Evolutionary conservation across 2,888 invertebrate species (phyloP).

Genomic region (Hartigia nigra): DNA sequence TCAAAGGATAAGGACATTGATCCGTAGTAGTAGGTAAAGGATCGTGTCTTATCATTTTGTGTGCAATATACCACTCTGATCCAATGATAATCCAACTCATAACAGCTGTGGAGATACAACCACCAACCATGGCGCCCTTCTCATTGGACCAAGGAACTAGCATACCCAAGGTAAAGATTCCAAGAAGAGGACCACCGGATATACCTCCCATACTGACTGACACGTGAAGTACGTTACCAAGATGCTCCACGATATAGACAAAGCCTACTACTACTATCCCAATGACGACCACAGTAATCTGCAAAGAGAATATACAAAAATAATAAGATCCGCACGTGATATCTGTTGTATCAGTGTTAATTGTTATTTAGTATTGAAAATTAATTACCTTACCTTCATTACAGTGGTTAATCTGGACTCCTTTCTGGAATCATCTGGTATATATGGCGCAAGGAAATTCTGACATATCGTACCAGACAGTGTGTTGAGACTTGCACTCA

Average conservation of each 20-base stretch:
- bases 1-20: slow-evolving; percentile 41
- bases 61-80: slow-evolving; percentile 45
- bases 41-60: slow-evolving; percentile 35
- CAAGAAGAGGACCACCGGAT: slow-evolving; percentile 76
- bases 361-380: background rate
- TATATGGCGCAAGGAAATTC: slow-evolving; percentile 71
- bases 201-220: slow-evolving; percentile 73
- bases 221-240: slow-evolving; percentile 77
- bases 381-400: slow-evolving; percentile 67
- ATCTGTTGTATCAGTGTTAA: background rate
- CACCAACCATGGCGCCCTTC: slow-evolving; percentile 71
- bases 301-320: background rate
- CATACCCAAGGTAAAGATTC: slow-evolving; percentile 76
- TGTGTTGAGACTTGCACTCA: slow-evolving; percentile 74
- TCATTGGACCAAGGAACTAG: slow-evolving; percentile 75
- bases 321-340: background rate
- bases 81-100: slow-evolving; percentile 53
- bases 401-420: slow-evolving; percentile 68
- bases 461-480: slow-evolving; percentile 75
- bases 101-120: slow-evolving; percentile 42
- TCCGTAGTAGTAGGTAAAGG: slow-evolving; percentile 41
- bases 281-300: slow-evolving; percentile 68
- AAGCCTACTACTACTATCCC: slow-evolving; percentile 69
- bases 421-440: slow-evolving; percentile 68
- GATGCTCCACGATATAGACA: slow-evolving; percentile 72